A percentile compares a stretch with the other conserved stretches of the same genome.
These are phyloP conservation scores for Clistopyga incitator DNA, from an alignment of 2,888 invertebrate species.

Conservation along the genomic window DNA sequence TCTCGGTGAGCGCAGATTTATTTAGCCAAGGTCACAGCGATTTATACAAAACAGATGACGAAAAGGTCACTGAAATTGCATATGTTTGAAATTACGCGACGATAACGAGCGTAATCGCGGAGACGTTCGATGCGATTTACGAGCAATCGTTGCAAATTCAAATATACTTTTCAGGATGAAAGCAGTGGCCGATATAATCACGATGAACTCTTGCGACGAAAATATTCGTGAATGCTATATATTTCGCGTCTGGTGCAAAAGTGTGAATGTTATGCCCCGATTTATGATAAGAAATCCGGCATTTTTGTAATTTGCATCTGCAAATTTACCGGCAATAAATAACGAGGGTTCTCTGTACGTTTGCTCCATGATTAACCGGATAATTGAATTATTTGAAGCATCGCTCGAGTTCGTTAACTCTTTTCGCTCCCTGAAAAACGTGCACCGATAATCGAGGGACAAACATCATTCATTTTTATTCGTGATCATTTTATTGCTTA, in stretches of 20 bases:
- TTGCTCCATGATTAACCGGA: neutral
- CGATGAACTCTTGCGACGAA: conserved; percentile 54
- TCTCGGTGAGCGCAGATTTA: conserved; percentile 10
- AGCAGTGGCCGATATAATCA: conserved; percentile 22
- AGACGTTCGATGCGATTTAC: conserved; percentile 30
- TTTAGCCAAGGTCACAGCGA: neutral
- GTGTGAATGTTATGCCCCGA: neutral
- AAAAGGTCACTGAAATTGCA: conserved; percentile 32
- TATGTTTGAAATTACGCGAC: conserved; percentile 27
- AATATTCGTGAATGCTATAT: conserved; percentile 1
- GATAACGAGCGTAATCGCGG: conserved; percentile 34
- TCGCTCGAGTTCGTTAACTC: conserved; percentile 9
- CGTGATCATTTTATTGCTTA: neutral
- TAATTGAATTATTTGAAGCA: neutral
- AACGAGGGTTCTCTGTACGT: neutral
- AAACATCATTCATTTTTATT: too few species aligned
- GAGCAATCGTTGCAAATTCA: conserved; percentile 34
- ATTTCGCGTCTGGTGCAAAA: neutral
- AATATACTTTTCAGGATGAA: neutral
- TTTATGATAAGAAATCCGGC: neutral
- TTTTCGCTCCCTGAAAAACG: neutral
- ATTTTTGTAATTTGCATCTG: conserved; percentile 19
- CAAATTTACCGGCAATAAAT: conserved; percentile 12
- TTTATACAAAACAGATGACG: conserved; percentile 16
- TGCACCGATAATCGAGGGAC: neutral